Evolutionary conservation across 2,888 invertebrate species (phyloP), one percentile per base, ranked within the genome.

Genomic region (Charanyca ferruginea): DNA sequence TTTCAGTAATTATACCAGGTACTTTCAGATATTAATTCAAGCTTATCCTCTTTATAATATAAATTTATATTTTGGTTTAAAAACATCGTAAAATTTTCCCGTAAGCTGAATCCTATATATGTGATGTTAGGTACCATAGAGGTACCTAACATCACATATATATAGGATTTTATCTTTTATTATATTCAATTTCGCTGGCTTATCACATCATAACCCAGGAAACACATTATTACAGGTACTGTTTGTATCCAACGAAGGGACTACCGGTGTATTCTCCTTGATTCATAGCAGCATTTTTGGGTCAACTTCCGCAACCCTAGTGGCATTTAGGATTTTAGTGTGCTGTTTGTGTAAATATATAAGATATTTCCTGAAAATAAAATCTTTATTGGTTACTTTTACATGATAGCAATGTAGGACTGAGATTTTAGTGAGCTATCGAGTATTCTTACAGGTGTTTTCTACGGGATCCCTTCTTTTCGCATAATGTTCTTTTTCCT

Each of bases 201-300:
- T 61, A 32, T 11, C 16, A 7, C 18, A 25, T 13, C 3, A 60
- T 20, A 5, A 20, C 16, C 11, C 7, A 38, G 70, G 60, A 66
- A 59, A 41, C 32, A 20, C 20, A 48, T 48, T 1, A 60, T 48
- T 41, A 25, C 3, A 32, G 20, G 13, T 20, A 13, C 18, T 22
- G 38, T 41, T 18, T 66, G 28, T 47, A 18, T 3, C 6, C n/a
- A 32, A 66, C 44, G 35, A 45, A 1, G 28, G 70, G 18, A 47
- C 20, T 23, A 20, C 70, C 70, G 41, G n/a, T 48, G 9, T 59
- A 23, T 32, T 20, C 3, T 41, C 20, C 9, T 13, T 23, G 47
- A 58, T n/a, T n/a, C 41, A 41, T 5, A 38, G 45, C 28, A 58
- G 23, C 32, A 25, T n/a, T n/a, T n/a, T n/a, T 25, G 48, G 71